These are phyloP conservation scores for Chelonus formosanus DNA, from an alignment of 2,888 invertebrate species.

Conservation along the genomic window DNA sequence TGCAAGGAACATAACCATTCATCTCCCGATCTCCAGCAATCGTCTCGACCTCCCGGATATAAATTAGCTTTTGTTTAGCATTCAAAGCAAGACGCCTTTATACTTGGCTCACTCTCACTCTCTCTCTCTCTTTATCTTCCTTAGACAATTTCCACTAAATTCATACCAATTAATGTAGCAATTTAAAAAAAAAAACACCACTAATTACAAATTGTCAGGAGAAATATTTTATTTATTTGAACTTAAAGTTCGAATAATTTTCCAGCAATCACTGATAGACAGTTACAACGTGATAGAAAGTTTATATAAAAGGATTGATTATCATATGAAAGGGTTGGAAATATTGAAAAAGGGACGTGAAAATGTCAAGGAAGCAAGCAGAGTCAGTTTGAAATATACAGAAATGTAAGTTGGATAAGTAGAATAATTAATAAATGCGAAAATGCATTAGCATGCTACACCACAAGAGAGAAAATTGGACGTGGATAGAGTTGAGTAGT, in stretches of 20 bases:
- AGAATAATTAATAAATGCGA: conserved; percentile 60
- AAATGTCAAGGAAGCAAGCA: conserved; percentile 15
- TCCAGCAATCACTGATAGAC: no score
- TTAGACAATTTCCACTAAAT: conserved; percentile 35
- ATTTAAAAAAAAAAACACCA: no score
- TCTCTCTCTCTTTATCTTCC: conserved; percentile 19
- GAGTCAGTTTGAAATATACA: conserved; percentile 5
- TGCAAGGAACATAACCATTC: conserved; percentile 63
- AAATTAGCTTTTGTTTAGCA: conserved; percentile 66
- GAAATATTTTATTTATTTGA: no score
- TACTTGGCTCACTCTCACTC: conserved; percentile 22
- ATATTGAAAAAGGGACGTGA: conserved; percentile 11
- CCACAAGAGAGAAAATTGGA: conserved; percentile 20
- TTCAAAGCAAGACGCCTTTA: conserved; percentile 59
- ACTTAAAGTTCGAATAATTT: no score
- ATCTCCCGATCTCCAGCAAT: conserved; percentile 63
- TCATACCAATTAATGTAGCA: conserved; percentile 60
- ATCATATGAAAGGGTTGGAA: neutral
- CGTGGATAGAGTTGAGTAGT: conserved; percentile 46
- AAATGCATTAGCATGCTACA: conserved; percentile 58
- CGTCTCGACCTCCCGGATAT: conserved; percentile 60
- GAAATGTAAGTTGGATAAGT: conserved; percentile 47
- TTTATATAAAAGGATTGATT: conserved; percentile 11
- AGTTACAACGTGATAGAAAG: no score
- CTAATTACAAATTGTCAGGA: no score